Evolutionary conservation across 2,113 vertebrate species (phyloP).

Genomic region (Lamprotornis superbus): DNA sequence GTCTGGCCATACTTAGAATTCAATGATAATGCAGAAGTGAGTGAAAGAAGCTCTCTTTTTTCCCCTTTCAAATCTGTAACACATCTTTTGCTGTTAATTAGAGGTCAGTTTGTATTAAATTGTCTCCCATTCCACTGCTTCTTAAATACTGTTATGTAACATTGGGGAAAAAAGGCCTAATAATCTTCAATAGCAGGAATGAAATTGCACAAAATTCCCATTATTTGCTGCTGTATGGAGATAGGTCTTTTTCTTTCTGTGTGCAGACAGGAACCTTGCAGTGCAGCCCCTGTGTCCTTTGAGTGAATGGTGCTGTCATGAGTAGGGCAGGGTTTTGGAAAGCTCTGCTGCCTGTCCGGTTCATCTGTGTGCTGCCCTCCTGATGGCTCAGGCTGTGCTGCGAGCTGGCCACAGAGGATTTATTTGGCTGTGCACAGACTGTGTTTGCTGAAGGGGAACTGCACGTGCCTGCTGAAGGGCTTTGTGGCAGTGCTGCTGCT

Average conservation of each 20-base stretch:
- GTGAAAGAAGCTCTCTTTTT: not conserved
- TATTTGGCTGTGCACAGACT: not conserved
- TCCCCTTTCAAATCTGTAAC: not conserved
- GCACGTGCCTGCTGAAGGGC: not conserved
- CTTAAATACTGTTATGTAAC: not conserved
- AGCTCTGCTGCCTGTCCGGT: not conserved
- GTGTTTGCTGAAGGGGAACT: not conserved
- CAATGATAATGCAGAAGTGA: not conserved
- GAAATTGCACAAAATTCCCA: not conserved
- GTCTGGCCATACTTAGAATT: not conserved
- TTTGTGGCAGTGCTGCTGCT: not conserved
- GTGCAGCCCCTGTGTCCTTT: not conserved
- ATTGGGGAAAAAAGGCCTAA: fast-evolving
- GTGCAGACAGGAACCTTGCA: not conserved
- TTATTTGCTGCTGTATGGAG: not conserved
- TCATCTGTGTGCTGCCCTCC: not conserved
- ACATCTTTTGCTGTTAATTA: not conserved
- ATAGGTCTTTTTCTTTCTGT: not conserved
- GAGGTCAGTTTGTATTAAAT: not conserved
- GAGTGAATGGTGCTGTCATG: fast-evolving
- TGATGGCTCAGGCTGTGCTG: not conserved
- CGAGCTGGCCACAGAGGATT: not conserved
- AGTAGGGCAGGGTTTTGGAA: not conserved
- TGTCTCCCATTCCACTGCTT: not conserved
- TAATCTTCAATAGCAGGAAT: not conserved